Evolutionary conservation across 2,113 vertebrate species (phyloP).

Genomic region (Gymnorhina tibicen): DNA sequence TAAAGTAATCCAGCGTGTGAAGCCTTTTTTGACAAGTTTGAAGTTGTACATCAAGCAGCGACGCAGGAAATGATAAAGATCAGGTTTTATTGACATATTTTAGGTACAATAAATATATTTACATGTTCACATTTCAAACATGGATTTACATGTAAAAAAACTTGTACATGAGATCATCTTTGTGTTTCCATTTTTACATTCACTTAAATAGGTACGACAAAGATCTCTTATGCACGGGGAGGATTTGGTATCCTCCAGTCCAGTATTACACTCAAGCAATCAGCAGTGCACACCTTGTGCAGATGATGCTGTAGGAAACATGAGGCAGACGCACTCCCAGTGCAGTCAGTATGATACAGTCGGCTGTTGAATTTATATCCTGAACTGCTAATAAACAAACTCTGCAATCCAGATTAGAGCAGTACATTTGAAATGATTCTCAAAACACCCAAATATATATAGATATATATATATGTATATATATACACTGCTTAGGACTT

Average conservation of each 20-base stretch:
- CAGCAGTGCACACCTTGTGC: neutral
- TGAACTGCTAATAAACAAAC: constrained; percentile 34
- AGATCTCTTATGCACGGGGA: neutral
- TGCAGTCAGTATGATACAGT: constrained; percentile 27
- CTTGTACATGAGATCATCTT: constrained; percentile 44
- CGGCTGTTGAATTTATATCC: constrained; percentile 32
- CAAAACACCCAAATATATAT: neutral
- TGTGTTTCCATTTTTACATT: constrained; percentile 61
- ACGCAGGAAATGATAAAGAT: neutral
- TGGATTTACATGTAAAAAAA: constrained; percentile 17
- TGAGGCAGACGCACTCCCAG: constrained; percentile 27
- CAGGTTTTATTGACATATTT: constrained; percentile 51
- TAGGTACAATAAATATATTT: constrained; percentile 39
- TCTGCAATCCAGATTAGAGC: constrained; percentile 41
- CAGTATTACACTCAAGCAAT: neutral
- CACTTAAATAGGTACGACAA: neutral
- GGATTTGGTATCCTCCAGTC: neutral
- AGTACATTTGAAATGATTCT: constrained; percentile 5
- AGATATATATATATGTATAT: neutral
- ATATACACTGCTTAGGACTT: neutral
- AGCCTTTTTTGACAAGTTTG: neutral
- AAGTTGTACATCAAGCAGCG: neutral
- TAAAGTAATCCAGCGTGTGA: neutral
- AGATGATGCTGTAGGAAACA: constrained; percentile 9
- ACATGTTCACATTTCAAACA: constrained; percentile 36